Percentiles rank a stretch among this genome's conserved stretches.
These are phyloP conservation scores for Thereva unica DNA, from an alignment of 2,888 invertebrate genomes.

Conservation along the genomic window DNA sequence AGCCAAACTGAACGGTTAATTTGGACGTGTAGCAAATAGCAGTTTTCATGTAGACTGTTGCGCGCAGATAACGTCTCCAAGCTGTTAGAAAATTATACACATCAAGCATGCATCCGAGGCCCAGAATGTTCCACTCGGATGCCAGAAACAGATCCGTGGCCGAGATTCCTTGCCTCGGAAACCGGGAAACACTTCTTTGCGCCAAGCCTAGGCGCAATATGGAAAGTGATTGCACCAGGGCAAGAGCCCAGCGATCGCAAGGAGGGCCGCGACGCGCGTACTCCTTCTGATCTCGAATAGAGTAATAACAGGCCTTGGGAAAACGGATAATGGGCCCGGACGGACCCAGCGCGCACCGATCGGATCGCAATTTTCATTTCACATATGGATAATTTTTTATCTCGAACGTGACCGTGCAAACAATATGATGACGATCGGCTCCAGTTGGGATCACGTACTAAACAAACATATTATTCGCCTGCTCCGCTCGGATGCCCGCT, in stretches of 20 bases:
- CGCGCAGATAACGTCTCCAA: slow-evolving; percentile 36
- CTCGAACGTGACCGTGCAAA: slow-evolving; percentile 43
- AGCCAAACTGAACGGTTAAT: slow-evolving; percentile 19
- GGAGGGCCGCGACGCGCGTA: slow-evolving; percentile 17
- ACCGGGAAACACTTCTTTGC: no score
- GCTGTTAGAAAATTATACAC: slow-evolving; percentile 42
- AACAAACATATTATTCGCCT: slow-evolving; percentile 42
- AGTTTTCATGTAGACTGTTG: slow-evolving; percentile 29
- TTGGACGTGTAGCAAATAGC: slow-evolving; percentile 32
- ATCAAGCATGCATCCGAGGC: slow-evolving; percentile 25
- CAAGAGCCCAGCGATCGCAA: slow-evolving; percentile 19
- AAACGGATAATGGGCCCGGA: slow-evolving; percentile 35
- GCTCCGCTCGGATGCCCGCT: slow-evolving; percentile 25
- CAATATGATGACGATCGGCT: slow-evolving; percentile 42
- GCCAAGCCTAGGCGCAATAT: slow-evolving; percentile 21
- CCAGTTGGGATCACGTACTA: slow-evolving; percentile 43
- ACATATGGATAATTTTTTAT: slow-evolving; percentile 47
- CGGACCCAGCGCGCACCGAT: slow-evolving; percentile 30
- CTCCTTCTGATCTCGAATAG: slow-evolving; percentile 20
- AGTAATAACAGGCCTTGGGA: slow-evolving; percentile 39
- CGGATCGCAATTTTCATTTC: slow-evolving; percentile 47
- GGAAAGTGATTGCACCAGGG: slow-evolving; percentile 39
- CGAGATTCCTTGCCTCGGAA: slow-evolving; percentile 31
- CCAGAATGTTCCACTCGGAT: slow-evolving; percentile 12
- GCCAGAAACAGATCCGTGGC: neutral